phyloP scores from a whole-genome alignment of 2,888 invertebrate genomes.

The Lagria hirta region DNA sequence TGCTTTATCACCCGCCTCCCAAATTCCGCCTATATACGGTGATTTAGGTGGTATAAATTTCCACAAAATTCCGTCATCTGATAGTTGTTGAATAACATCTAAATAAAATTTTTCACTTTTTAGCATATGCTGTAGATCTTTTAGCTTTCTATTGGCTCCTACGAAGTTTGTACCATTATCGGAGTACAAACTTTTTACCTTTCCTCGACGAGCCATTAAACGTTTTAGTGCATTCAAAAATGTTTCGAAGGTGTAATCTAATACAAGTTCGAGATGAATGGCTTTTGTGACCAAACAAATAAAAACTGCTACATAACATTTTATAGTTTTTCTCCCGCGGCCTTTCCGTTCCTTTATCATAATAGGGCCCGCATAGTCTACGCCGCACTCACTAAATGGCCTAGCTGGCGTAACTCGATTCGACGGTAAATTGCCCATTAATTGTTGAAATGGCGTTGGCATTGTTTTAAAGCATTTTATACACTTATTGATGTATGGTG shows the following conservation, averaged over 20 bases:
- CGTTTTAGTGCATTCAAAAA: slow-evolving; percentile 4
- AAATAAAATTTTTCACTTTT: too few relatives aligned
- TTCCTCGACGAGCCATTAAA: slow-evolving; percentile 2
- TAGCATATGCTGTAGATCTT: too few relatives aligned
- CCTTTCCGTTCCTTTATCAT: not conserved
- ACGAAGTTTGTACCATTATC: slow-evolving; percentile 4
- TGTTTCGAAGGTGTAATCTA: not conserved
- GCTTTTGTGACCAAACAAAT: slow-evolving; percentile 1
- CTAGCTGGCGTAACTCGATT: slow-evolving; percentile 2
- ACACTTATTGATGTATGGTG: slow-evolving; percentile 2
- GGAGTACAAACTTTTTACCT: not conserved
- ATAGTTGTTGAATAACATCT: too few relatives aligned
- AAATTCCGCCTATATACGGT: slow-evolving; percentile 8
- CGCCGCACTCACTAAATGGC: slow-evolving; percentile 3
- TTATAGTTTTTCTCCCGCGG: slow-evolving; percentile 3
- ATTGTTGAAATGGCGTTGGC: slow-evolving; percentile 2
- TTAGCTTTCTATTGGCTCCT: slow-evolving; percentile 1
- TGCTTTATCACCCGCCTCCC: slow-evolving; percentile 5
- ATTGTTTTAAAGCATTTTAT: not conserved
- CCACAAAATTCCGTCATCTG: not conserved
- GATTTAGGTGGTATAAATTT: slow-evolving; percentile 4
- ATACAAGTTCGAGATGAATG: slow-evolving; percentile 3
- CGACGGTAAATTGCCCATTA: slow-evolving; percentile 9
- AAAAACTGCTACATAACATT: slow-evolving; percentile 4
- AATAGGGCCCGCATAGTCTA: slow-evolving; percentile 12